These are phyloP conservation scores for Hemitrygon akajei DNA, from an alignment of 2,797 vertebrate genomes.

Conservation along the genomic window DNA sequence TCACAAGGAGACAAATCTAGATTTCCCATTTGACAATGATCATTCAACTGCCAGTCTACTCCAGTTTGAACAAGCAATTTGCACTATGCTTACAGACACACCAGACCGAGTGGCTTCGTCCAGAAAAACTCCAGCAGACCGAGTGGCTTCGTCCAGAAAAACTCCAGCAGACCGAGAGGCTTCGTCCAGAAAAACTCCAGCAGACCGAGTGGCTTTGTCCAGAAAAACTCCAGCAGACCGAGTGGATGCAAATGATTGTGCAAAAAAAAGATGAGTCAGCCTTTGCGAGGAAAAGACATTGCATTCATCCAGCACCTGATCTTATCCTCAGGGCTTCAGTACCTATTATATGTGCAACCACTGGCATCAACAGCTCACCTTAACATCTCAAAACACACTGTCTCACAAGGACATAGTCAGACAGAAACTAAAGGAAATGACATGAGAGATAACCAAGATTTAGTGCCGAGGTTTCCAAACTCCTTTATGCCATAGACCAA, in stretches of 20 bases:
- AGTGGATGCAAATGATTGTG: background rate
- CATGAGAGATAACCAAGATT: background rate
- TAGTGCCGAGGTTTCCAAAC: background rate
- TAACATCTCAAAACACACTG: background rate
- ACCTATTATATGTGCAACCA: background rate
- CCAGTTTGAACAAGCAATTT: background rate
- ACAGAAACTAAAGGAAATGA: background rate
- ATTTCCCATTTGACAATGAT: background rate
- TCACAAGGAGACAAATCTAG: too few species aligned
- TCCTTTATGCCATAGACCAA: too few species aligned
- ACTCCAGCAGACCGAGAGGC: too few species aligned
- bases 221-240: background rate
- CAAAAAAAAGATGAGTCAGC: background rate
- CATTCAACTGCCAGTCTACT: background rate
- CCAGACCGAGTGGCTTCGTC: too few species aligned
- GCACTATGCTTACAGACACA: background rate
- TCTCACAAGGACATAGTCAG: background rate
- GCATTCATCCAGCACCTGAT: background rate
- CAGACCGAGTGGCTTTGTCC: background rate
- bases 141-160: too few species aligned
- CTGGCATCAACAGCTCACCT: background rate
- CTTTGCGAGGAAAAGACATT: background rate
- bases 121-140: too few species aligned
- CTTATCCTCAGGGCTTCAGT: background rate
- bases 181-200: too few species aligned